Percentiles rank a stretch among this genome's conserved stretches.
phyloP scores from a whole-genome alignment of 2,888 invertebrate genomes.

The Hyalella azteca region DNA sequence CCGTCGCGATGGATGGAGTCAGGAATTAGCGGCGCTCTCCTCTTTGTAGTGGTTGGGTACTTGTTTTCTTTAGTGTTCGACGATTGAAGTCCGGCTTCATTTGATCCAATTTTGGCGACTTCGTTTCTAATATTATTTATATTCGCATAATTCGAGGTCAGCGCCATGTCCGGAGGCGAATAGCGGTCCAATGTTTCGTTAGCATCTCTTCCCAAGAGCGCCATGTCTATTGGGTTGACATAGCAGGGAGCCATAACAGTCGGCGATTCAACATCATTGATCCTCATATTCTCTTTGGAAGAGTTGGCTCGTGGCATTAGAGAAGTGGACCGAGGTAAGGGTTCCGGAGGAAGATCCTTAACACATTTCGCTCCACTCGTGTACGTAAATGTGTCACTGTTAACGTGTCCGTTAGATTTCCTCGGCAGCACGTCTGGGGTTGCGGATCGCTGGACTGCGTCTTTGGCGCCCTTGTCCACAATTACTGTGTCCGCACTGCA shows the following conservation, averaged over 20 bases:
- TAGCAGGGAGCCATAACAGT: not conserved
- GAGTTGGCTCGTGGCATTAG: not conserved
- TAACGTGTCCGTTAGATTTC: not conserved
- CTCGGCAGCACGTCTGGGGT: conserved; percentile 17
- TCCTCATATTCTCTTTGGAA: not conserved
- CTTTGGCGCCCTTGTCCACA: not conserved
- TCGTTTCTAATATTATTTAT: not conserved
- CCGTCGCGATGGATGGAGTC: too few relatives aligned
- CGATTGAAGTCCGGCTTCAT: not conserved
- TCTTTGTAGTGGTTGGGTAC: not conserved
- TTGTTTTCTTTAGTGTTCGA: not conserved
- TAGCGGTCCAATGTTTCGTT: conserved; percentile 1
- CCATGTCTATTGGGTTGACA: conserved; percentile 20
- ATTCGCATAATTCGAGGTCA: not conserved
- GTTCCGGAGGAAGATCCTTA: conserved; percentile 42
- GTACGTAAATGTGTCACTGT: conserved; percentile 35
- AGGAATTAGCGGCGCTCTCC: not conserved
- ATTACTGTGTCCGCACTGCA: conserved; percentile 11
- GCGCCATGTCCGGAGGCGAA: not conserved
- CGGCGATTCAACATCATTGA: not conserved
- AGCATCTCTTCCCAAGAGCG: not conserved
- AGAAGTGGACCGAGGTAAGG: conserved; percentile 38
- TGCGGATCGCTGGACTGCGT: not conserved
- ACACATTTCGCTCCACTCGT: not conserved
- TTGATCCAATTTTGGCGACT: not conserved